Percentiles rank a stretch among this genome's conserved stretches.
Evolutionary conservation across 2,888 invertebrate genomes (phyloP).

Genomic region (Platynereis dumerilii): DNA sequence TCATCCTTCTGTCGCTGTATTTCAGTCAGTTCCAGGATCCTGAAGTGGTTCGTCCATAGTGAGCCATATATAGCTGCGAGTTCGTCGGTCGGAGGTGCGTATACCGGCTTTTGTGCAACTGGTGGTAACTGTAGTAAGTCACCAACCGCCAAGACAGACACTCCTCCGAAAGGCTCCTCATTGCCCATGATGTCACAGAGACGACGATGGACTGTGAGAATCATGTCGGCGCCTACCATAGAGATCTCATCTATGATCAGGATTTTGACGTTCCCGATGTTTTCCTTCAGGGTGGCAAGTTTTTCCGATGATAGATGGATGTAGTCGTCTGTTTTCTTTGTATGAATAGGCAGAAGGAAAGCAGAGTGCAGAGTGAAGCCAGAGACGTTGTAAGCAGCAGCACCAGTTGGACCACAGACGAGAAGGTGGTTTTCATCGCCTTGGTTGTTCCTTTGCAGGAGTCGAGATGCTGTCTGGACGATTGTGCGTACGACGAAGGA

Average conservation of each 20-base stretch:
- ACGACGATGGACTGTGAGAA: too few relatives aligned
- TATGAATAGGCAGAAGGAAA: not conserved
- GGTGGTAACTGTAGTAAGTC: not conserved
- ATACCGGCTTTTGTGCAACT: not conserved
- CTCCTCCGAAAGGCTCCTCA: not conserved
- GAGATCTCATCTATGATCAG: not conserved
- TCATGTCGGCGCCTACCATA: too few relatives aligned
- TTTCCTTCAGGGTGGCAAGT: not conserved
- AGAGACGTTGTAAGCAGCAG: not conserved
- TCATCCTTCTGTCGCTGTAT: too few relatives aligned
- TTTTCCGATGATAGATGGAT: not conserved
- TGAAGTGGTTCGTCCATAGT: not conserved
- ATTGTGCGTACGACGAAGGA: too few relatives aligned
- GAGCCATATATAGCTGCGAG: not conserved
- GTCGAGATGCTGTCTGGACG: too few relatives aligned
- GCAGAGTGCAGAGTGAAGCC: not conserved
- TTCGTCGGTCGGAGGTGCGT: not conserved
- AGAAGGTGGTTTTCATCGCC: too few relatives aligned
- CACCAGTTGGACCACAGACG: too few relatives aligned
- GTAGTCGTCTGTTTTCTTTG: too few relatives aligned
- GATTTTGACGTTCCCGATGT: not conserved
- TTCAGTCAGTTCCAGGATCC: not conserved
- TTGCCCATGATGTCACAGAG: too few relatives aligned
- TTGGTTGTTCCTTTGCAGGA: too few relatives aligned
- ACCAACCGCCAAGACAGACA: not conserved